These are phyloP conservation scores for Sitta europaea DNA, from an alignment of 2,113 vertebrate species.

Conservation along the genomic window DNA sequence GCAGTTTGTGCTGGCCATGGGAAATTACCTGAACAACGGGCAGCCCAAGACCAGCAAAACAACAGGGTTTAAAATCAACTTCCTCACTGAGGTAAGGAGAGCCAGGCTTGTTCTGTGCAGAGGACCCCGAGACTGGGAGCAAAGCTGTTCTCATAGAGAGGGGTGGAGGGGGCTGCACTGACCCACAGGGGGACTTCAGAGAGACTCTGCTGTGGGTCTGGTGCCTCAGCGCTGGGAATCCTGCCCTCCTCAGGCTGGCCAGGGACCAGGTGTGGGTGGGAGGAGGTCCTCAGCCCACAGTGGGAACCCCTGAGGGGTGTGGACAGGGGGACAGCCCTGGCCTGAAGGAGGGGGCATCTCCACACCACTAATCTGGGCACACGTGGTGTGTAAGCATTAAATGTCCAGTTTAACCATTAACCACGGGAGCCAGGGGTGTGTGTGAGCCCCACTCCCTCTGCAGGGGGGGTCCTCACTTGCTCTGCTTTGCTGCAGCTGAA, in stretches of 20 bases:
- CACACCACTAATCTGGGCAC: neutral
- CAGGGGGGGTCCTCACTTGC: neutral
- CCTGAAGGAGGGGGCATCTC: neutral
- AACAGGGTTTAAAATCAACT: conserved; percentile 97
- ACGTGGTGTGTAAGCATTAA: neutral
- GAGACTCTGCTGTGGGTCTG: neutral
- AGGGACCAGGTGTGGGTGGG: neutral
- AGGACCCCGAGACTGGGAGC: accelerated
- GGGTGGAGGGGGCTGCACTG: neutral
- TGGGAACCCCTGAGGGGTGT: neutral
- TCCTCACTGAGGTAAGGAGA: conserved; percentile 86
- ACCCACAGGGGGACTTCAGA: neutral
- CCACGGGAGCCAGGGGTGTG: accelerated
- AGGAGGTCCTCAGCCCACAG: neutral
- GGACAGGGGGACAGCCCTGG: neutral
- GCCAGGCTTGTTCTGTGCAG: accelerated
- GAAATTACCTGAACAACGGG: conserved; percentile 97
- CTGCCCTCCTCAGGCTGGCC: neutral
- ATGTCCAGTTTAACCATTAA: neutral
- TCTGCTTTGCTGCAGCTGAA: conserved; percentile 79
- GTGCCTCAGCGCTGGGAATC: no score
- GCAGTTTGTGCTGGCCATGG: conserved; percentile 98
- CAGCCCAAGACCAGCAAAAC: conserved; percentile 92
- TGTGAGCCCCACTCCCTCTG: neutral
- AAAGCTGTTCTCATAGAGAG: accelerated